Evolutionary conservation across 2,888 invertebrate genomes (phyloP).

Genomic region (Cistogaster globosa): DNA sequence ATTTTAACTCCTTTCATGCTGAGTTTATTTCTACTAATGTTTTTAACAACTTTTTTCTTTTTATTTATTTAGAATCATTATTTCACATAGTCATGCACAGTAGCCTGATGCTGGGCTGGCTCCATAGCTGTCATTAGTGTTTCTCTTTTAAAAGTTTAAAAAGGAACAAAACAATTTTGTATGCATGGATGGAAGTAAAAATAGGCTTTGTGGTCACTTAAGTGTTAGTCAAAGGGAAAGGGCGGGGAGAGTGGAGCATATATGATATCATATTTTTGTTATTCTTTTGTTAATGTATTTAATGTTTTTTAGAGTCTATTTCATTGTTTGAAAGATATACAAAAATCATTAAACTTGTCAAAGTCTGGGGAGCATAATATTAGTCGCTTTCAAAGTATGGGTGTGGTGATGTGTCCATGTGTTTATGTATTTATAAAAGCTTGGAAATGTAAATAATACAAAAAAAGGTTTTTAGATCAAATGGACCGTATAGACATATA

Average conservation of each 20-base stretch:
- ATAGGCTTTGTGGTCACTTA: not conserved
- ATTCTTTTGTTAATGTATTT: constrained; percentile 21
- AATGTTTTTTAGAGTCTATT: constrained; percentile 30
- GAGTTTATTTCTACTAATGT: constrained; percentile 37
- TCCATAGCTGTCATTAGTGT: not conserved
- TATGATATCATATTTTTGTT: constrained; percentile 36
- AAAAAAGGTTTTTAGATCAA: too few species aligned
- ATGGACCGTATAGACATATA: too few species aligned
- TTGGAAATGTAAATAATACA: too few species aligned
- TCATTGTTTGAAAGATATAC: constrained; percentile 38
- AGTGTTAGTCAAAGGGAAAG: not conserved
- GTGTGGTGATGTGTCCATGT: too few species aligned
- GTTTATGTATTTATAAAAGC: too few species aligned
- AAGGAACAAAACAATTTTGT: not conserved
- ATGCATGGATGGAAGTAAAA: not conserved
- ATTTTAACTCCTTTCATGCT: constrained; percentile 76
- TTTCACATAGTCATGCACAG: not conserved
- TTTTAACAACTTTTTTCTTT: constrained; percentile 27
- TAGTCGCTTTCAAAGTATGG: constrained; percentile 25
- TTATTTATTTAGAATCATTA: constrained; percentile 18
- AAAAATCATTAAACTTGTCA: constrained; percentile 75
- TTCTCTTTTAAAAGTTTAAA: not conserved
- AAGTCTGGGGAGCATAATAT: constrained; percentile 76
- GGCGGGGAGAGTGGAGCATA: not conserved
- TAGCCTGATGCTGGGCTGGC: constrained; percentile 1